phyloP scores from a whole-genome alignment of 2,113 vertebrate genomes.

The Cacatua alba region DNA sequence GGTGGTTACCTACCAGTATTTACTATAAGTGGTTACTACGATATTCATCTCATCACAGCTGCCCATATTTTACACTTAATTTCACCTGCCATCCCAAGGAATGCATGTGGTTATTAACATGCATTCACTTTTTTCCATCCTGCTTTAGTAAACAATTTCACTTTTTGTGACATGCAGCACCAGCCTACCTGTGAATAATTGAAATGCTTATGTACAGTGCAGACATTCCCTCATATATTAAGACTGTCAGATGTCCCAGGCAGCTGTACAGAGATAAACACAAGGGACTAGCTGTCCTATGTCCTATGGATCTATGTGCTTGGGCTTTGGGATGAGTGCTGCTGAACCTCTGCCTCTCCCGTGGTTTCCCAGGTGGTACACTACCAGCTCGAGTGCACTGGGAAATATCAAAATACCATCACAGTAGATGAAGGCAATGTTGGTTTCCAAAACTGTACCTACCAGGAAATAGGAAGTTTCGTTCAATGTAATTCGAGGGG shows the following conservation, averaged over 20 bases:
- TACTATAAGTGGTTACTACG: neutral
- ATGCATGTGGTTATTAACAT: neutral
- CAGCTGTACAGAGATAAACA: neutral
- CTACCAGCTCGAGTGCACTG: neutral
- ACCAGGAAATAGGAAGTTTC: neutral
- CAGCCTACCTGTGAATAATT: neutral
- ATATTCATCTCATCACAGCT: neutral
- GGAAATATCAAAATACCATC: neutral
- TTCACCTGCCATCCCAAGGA: neutral
- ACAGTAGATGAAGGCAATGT: neutral
- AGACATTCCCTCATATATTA: neutral
- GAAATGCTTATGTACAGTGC: neutral
- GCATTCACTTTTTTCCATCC: neutral
- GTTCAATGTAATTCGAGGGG: neutral
- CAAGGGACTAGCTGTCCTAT: neutral
- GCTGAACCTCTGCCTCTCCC: neutral
- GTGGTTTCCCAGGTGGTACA: neutral
- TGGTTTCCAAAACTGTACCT: neutral
- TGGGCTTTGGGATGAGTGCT: neutral
- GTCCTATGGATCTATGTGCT: neutral
- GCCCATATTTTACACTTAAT: neutral
- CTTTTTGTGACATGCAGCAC: neutral
- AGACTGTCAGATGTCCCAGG: neutral
- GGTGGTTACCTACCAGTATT: neutral
- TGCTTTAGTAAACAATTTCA: neutral